phyloP scores from a whole-genome alignment of 1,140 invertebrate genomes.

The Aphelenchoides fujianensis region DNA sequence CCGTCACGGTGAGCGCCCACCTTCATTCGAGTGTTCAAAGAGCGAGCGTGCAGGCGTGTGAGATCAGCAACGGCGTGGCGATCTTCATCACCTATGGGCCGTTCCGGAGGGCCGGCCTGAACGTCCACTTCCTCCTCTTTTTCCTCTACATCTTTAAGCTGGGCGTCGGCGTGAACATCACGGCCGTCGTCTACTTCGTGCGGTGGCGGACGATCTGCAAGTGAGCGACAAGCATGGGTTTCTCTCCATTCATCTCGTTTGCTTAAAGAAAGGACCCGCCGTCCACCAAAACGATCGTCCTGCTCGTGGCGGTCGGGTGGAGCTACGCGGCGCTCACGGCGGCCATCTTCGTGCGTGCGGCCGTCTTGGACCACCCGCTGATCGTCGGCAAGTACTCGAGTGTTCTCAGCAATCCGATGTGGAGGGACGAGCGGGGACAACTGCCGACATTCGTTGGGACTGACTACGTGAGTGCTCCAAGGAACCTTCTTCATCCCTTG shows the following conservation, averaged over 20 bases:
- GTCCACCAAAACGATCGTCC: neutral
- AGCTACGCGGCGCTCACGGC: neutral
- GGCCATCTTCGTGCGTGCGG: neutral
- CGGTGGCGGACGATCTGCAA: neutral
- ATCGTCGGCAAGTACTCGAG: neutral
- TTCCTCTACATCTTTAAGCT: slow-evolving; percentile 7
- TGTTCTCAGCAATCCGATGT: neutral
- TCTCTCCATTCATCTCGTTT: no score
- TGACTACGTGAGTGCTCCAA: neutral
- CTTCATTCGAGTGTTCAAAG: neutral
- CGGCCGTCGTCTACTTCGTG: neutral
- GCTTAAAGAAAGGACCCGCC: neutral
- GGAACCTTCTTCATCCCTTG: no score
- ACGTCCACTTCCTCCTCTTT: neutral
- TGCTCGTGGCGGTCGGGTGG: neutral
- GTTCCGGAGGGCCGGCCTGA: neutral
- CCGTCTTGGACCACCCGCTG: neutral
- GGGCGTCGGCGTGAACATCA: slow-evolving; percentile 4
- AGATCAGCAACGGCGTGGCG: slow-evolving; percentile 6
- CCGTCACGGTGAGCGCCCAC: neutral
- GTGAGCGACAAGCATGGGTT: no score
- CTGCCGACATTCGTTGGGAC: neutral
- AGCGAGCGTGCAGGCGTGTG: neutral
- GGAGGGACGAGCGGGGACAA: neutral
- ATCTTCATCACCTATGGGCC: neutral